Conservation (phyloP, 2,888 invertebrate species). For the Polyploca ridens region DNA sequence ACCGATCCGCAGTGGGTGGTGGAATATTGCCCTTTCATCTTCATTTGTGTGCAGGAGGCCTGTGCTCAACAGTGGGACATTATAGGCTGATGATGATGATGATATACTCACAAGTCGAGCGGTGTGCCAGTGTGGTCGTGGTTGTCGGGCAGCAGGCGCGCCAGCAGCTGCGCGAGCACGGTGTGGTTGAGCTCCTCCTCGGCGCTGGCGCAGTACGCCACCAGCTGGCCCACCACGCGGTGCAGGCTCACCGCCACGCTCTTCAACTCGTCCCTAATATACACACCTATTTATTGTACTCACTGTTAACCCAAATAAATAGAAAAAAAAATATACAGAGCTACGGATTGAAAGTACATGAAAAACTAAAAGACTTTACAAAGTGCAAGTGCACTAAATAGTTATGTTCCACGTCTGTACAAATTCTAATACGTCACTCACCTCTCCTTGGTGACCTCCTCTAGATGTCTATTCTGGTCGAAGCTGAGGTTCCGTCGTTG, state of each 20-base stretch:
- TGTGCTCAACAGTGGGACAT: too few species aligned
- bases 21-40: too few species aligned
- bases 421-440: conserved; percentile 42
- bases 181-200: conserved; percentile 92
- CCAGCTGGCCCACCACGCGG: conserved; percentile 87
- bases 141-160: conserved; percentile 54
- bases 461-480: conserved; percentile 81
- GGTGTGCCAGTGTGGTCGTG: conserved; percentile 34
- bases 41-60: too few species aligned
- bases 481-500: conserved; percentile 75
- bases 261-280: conserved; percentile 86
- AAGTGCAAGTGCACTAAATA: too few species aligned
- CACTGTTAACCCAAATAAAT: too few species aligned
- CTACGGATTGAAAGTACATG: too few species aligned
- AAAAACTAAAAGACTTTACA: too few species aligned
- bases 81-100: too few species aligned
- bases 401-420: too few species aligned
- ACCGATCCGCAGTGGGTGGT: too few species aligned
- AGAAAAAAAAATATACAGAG: too few species aligned
- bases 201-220: conserved; percentile 89
- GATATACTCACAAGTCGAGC: neutral
- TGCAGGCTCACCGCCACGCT: conserved; percentile 87
- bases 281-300: too few species aligned
- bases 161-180: conserved; percentile 85
- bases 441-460: conserved; percentile 86